These are phyloP conservation scores for Sander lucioperca DNA, from an alignment of 2,113 vertebrate genomes.

Conservation along the genomic window DNA sequence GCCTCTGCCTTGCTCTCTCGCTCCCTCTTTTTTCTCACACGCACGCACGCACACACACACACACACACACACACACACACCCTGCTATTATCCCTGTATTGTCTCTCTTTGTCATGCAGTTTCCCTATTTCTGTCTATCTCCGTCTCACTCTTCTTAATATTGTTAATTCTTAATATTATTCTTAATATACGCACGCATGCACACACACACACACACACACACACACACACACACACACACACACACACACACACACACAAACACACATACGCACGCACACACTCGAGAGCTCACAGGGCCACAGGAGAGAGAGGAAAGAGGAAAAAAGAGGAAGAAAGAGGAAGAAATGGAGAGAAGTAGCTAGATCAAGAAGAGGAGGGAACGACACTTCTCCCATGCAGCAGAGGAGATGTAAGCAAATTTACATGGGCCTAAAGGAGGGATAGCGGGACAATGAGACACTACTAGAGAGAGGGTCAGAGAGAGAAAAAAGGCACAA, in stretches of 20 bases:
- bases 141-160: conserved; percentile 31
- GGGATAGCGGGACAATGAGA: background rate
- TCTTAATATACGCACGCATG: no score
- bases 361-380: conserved; percentile 23
- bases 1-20: conserved; percentile 33
- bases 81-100: conserved; percentile 17
- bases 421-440: conserved; percentile 53
- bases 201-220: no score
- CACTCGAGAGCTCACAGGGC: conserved; percentile 22
- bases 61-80: background rate
- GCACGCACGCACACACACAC: background rate
- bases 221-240: no score
- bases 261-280: conserved; percentile 10
- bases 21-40: conserved; percentile 6
- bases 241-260: background rate
- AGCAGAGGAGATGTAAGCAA: conserved; percentile 57
- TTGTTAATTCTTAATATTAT: no score
- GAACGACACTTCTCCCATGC: conserved; percentile 65
- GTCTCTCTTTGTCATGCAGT: conserved; percentile 30
- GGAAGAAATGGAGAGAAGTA: conserved; percentile 46
- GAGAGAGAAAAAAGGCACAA: background rate
- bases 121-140: conserved; percentile 34
- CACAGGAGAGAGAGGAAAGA: conserved; percentile 48
- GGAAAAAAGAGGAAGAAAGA: conserved; percentile 19
- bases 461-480: background rate